These are phyloP conservation scores for Nomada fucata DNA, from an alignment of 2,888 invertebrate species.

Conservation along the genomic window DNA sequence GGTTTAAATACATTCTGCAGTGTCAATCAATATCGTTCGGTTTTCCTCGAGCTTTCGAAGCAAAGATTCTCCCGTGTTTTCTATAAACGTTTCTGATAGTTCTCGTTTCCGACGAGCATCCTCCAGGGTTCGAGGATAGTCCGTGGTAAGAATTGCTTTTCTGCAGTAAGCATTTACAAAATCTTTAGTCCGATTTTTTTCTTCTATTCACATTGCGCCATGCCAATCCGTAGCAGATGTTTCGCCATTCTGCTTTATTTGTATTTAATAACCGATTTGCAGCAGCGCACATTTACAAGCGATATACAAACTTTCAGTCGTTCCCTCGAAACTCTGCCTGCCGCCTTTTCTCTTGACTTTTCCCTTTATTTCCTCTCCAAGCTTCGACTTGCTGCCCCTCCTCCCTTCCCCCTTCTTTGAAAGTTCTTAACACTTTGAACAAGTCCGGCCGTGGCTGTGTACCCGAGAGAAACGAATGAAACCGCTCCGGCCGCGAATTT, in stretches of 20 bases:
- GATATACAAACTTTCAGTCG: slow-evolving; percentile 22
- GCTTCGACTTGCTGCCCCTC: neutral
- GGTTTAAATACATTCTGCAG: slow-evolving; percentile 11
- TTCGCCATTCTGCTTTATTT: neutral
- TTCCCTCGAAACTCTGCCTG: slow-evolving; percentile 16
- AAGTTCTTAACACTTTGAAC: slow-evolving; percentile 62
- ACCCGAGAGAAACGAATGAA: slow-evolving; percentile 44
- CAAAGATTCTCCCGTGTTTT: slow-evolving; percentile 7
- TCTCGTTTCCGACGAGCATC: neutral
- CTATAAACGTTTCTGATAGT: slow-evolving; percentile 12
- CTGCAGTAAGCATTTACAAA: neutral
- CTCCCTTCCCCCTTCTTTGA: slow-evolving; percentile 32
- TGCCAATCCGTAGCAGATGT: neutral
- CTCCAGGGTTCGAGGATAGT: neutral
- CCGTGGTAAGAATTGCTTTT: slow-evolving; percentile 15
- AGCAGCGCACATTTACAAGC: slow-evolving; percentile 25
- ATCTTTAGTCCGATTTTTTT: neutral
- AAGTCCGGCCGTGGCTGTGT: slow-evolving; percentile 30
- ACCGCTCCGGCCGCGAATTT: slow-evolving; percentile 51
- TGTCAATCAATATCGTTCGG: slow-evolving; percentile 20
- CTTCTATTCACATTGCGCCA: neutral
- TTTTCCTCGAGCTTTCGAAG: slow-evolving; percentile 13
- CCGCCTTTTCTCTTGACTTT: slow-evolving; percentile 10
- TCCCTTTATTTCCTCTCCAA: slow-evolving; percentile 21
- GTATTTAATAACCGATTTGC: slow-evolving; percentile 43